These are phyloP conservation scores for Tineola bisselliella DNA, from an alignment of 2,888 invertebrate species.

Conservation along the genomic window DNA sequence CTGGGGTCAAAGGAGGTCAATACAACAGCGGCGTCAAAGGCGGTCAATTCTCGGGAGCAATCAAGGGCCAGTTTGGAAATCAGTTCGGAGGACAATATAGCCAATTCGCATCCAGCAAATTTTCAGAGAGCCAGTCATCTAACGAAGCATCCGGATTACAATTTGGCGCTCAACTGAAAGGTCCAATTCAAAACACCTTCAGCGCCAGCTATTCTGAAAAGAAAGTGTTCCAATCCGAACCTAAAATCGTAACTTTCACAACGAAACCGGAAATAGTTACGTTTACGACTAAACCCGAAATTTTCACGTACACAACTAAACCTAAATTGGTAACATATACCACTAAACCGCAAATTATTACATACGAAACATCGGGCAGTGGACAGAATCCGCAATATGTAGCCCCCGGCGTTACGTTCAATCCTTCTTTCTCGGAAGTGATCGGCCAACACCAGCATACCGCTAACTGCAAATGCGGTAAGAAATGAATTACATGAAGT, in stretches of 20 bases:
- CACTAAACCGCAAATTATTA: constrained; percentile 38
- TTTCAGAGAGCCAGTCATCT: neutral
- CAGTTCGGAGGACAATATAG: constrained; percentile 23
- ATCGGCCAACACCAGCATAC: constrained; percentile 41
- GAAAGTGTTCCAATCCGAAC: constrained; percentile 28
- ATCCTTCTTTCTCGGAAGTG: constrained; percentile 40
- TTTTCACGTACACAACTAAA: constrained; percentile 38
- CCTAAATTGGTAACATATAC: constrained; percentile 31
- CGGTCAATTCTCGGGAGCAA: constrained; percentile 17
- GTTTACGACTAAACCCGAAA: constrained; percentile 39
- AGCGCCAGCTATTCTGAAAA: constrained; percentile 45
- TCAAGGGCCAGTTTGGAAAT: constrained; percentile 23
- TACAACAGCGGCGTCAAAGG: constrained; percentile 18
- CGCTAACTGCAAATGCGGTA: constrained; percentile 50
- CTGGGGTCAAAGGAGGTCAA: neutral
- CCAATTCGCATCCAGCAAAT: constrained; percentile 16
- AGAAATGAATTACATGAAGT: constrained; percentile 27
- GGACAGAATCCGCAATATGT: constrained; percentile 50
- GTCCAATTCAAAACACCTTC: constrained; percentile 42
- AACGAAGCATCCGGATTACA: constrained; percentile 17
- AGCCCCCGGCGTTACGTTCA: constrained; percentile 40
- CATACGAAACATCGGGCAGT: constrained; percentile 52
- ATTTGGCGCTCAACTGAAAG: constrained; percentile 31
- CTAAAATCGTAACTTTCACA: constrained; percentile 40
- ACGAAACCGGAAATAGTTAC: constrained; percentile 42